phyloP scores from a whole-genome alignment of 2,113 vertebrate species.

The Leptodactylus fuscus region DNA sequence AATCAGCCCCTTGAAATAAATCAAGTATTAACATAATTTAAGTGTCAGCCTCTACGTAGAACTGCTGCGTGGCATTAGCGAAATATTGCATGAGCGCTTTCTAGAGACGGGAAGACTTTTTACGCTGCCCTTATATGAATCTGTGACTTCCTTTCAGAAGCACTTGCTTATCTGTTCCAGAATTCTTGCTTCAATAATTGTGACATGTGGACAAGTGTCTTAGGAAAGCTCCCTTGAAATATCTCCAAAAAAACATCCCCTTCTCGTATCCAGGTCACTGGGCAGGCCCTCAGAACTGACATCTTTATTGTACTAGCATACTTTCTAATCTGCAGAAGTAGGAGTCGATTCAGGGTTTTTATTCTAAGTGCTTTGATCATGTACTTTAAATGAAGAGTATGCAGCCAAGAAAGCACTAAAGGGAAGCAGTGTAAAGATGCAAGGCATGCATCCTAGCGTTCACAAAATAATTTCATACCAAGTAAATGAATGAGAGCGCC shows the following conservation, averaged over 20 bases:
- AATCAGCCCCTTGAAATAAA: not conserved
- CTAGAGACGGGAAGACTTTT: not conserved
- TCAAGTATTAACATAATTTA: not conserved
- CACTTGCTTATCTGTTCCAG: slow-evolving; percentile 36
- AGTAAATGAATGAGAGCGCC: not conserved
- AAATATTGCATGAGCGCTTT: not conserved
- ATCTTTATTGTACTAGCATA: slow-evolving; percentile 38
- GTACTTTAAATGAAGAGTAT: slow-evolving; percentile 22
- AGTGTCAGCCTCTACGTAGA: not conserved
- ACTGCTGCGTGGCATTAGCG: no score
- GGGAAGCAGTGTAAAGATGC: slow-evolving; percentile 15
- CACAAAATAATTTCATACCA: not conserved
- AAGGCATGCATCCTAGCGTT: not conserved
- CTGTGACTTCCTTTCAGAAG: not conserved
- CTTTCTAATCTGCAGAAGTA: slow-evolving; percentile 36
- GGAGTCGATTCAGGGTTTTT: slow-evolving; percentile 41
- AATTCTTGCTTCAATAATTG: slow-evolving; percentile 36
- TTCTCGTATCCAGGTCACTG: slow-evolving; percentile 40
- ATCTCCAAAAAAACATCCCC: slow-evolving; percentile 40
- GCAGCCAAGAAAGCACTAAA: slow-evolving; percentile 42
- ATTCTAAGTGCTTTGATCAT: slow-evolving; percentile 49
- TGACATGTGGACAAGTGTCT: slow-evolving; percentile 29
- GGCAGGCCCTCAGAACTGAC: slow-evolving; percentile 21
- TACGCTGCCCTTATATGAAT: not conserved
- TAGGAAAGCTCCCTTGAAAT: slow-evolving; percentile 39